Percentiles rank a stretch among this genome's conserved stretches.
These are phyloP conservation scores for Caenorhabditis briggsae DNA, from an alignment of 1,140 invertebrate genomes.

Conservation along the genomic window DNA sequence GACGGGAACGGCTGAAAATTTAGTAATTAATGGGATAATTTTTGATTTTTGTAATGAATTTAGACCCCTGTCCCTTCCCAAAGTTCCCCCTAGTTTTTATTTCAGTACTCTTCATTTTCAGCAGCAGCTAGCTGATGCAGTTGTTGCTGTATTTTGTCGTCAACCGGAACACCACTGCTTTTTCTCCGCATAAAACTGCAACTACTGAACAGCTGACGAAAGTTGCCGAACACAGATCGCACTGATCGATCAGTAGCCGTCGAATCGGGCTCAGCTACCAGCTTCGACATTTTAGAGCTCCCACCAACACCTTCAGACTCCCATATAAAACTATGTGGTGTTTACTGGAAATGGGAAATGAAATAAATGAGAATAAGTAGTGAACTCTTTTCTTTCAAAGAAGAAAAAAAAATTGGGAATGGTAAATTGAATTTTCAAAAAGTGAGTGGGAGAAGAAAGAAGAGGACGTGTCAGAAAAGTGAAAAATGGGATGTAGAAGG, in stretches of 20 bases:
- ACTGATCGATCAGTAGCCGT: conserved; percentile 55
- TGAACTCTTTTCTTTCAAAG: neutral
- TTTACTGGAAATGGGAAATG: conserved; percentile 7
- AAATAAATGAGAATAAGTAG: neutral
- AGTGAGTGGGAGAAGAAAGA: conserved; percentile 20
- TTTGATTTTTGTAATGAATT: neutral
- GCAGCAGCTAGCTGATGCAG: conserved; percentile 1
- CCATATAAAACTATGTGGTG: neutral
- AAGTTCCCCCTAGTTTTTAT: too few species aligned
- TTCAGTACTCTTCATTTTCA: conserved; percentile 38
- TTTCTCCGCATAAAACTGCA: conserved; percentile 64
- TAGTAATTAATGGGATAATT: neutral
- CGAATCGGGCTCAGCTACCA: conserved; percentile 37
- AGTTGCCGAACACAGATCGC: conserved; percentile 54
- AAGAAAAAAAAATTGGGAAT: neutral
- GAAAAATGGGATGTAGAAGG: neutral
- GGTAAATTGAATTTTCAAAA: conserved; percentile 30
- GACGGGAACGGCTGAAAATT: conserved; percentile 41
- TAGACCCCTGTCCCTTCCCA: too few species aligned
- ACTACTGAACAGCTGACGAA: conserved; percentile 61
- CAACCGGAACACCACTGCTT: conserved; percentile 41
- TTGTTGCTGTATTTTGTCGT: conserved; percentile 18
- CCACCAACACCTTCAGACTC: neutral
- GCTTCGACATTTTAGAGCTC: conserved; percentile 4
- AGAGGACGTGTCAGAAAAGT: neutral